Base-by-base conservation (phyloP, 2,888 invertebrate species). In the Smittia aterrima region DNA sequence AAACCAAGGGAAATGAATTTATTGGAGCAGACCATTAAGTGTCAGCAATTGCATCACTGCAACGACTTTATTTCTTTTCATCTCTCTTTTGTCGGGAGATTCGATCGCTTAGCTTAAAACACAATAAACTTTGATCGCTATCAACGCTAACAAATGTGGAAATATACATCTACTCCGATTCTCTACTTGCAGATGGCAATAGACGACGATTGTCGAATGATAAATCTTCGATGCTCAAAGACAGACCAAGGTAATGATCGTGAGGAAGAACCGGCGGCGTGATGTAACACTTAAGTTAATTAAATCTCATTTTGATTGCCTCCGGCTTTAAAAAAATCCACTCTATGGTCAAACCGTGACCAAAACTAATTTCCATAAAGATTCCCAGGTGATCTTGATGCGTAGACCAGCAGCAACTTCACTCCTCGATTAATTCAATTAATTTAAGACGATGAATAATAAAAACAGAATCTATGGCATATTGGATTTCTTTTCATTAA, bases 1-100 rank as follows among this genome's bases (percentile, higher is more conserved):
- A 58, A n/a, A 71, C 25, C 47, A 71, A 53, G 58, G 71, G 71
- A 72, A 72, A 62, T 72, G 62, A 24, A 47, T 70, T 70, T 70
- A 70, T 70, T 70, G 25, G 70, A 54, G 70, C 70, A 54, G n/a
- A 62, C 62, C 22, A 18, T 62, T 62, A 62, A 27, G 64, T 64
- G 64, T 64, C 25, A 64, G 27, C 20, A 72, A 62, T 72, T 72
- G 72, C 72, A 72, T 72, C 54, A 72, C 16, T 20, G 53, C 54
- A 72, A 72, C 38, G 72, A 38, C 72, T 72, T 40, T 22, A 72
- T 72, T 72, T 54, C 25, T 53, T 68, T 41, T 41, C 20, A 38
- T 53, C 25, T 54, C 53, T 54, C 68, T 40, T 66, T 47, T 3
- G 41, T 68, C 24, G n/a, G 40, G 22, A 72, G 72, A 72, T 72